phyloP scores from a whole-genome alignment of 2,113 vertebrate species.

The Tor tambroides region DNA sequence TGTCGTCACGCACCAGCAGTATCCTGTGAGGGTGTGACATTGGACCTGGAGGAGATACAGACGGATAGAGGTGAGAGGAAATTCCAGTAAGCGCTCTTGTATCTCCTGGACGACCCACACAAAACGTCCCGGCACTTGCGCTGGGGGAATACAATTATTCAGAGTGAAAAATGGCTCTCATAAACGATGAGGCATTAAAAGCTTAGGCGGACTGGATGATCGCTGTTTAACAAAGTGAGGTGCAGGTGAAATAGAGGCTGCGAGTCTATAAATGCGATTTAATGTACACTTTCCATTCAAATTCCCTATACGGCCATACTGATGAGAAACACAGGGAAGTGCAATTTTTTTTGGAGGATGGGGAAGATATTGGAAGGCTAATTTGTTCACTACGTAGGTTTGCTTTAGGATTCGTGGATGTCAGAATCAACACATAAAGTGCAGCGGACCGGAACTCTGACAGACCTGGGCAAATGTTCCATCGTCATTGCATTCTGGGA shows the following conservation, averaged over 20 bases:
- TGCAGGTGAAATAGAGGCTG: conserved; percentile 18
- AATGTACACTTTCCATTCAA: conserved; percentile 33
- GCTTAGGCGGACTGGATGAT: conserved; percentile 38
- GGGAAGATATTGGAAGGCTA: background rate
- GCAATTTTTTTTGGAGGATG: conserved; percentile 15
- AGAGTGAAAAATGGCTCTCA: conserved; percentile 12
- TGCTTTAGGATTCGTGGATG: background rate
- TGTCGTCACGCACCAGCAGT: conserved; percentile 97
- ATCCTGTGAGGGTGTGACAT: conserved; percentile 96
- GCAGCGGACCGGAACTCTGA: background rate
- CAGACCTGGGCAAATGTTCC: conserved; percentile 94
- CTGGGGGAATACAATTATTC: conserved; percentile 20
- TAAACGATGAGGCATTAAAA: conserved; percentile 34
- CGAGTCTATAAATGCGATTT: conserved; percentile 38
- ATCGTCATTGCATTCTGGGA: conserved; percentile 95
- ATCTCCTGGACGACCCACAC: conserved; percentile 5
- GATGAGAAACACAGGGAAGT: conserved; percentile 45
- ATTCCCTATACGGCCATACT: conserved; percentile 35
- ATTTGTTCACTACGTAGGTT: conserved; percentile 4
- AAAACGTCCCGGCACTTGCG: background rate
- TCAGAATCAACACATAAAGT: conserved; percentile 30
- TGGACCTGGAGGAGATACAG: conserved; percentile 84
- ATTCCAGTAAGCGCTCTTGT: background rate
- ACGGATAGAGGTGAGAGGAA: conserved; percentile 42
- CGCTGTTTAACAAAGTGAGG: conserved; percentile 30